phyloP scores from a whole-genome alignment of 2,888 invertebrate species.

The Agrochola litura region DNA sequence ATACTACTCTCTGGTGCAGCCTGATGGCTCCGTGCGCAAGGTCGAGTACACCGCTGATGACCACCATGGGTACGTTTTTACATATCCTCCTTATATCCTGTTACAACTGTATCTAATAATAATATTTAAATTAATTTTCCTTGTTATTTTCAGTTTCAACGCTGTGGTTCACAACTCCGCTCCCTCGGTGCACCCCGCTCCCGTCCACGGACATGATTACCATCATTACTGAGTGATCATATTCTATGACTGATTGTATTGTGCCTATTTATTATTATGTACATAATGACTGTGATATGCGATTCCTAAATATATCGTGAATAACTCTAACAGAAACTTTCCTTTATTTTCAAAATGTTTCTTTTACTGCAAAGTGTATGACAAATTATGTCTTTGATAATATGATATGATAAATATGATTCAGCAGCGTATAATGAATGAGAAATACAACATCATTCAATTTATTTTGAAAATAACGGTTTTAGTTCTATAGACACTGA shows the following conservation, averaged over 20 bases:
- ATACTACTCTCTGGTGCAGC: constrained; percentile 89
- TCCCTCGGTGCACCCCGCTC: constrained; percentile 80
- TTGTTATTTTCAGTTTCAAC: constrained; percentile 82
- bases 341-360: neutral
- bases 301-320: constrained; percentile 36
- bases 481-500: neutral
- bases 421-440: neutral
- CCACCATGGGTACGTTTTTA: constrained; percentile 61
- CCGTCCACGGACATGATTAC: constrained; percentile 73
- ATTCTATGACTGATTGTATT: constrained; percentile 30
- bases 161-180: constrained; percentile 87
- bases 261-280: constrained; percentile 54
- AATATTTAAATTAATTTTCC: too few relatives aligned
- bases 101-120: too few relatives aligned
- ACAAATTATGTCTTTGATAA: neutral
- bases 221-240: constrained; percentile 71
- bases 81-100: too few relatives aligned
- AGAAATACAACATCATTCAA: neutral
- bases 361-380: neutral
- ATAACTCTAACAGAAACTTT: neutral
- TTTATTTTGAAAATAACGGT: neutral
- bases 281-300: constrained; percentile 37
- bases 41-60: constrained; percentile 86
- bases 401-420: neutral
- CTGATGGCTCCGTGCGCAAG: constrained; percentile 79